Base-by-base conservation (phyloP, 2,113 vertebrate genomes). In the Jaculus jaculus region DNA sequence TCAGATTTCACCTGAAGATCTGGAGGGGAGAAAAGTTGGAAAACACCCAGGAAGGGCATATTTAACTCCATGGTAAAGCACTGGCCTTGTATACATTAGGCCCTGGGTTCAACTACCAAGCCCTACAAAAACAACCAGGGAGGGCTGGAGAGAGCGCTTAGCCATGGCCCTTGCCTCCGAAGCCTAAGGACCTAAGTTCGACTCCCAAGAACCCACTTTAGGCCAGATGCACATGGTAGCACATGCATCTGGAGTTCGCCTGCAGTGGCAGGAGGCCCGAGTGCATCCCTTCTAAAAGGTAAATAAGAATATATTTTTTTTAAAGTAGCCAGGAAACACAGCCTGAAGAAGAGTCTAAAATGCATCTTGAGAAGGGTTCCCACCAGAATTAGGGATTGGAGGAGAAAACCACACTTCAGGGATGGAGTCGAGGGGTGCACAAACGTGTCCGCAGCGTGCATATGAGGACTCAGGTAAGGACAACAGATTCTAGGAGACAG, bases 1-100 rank as follows among this genome's bases (percentile, higher is more conserved):
- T 99, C 99, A 0, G 98, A 98, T 95, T 99, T 99, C 95, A 99
- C 98, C 96, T 98, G 98, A 69, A 99, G 98, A 97, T 99, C 99
- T 99, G 90, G 0, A 95, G 42, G 60, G 69, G 15, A 54, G 89
- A 21, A 18, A 21, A 34, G 5, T 47, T 61, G n/a, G 47, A 58
- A 66, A 66, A 72, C 39, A 69, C 91, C 12, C 68, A 79, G 74
- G 21, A 85, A 85, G 54, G 47, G 6, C 30, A 20, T 32, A 79
- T 3, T 23, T 16, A 21, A 47, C 30, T 54, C 47, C 17, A 16
- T 10, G 42, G 4, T 17, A 9, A 9, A 77, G 65, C 13, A 16
- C 16, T 30, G 6, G 3, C 18, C 60, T 28, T 39, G 60, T 18
- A 1, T 23, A 30, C 30, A 16, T 3, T 3, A 51, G 66, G 28